Evolutionary conservation across 2,797 vertebrate genomes (phyloP), one percentile per base, ranked within the genome.

Genomic region (Lycodopsis pacificus): DNA sequence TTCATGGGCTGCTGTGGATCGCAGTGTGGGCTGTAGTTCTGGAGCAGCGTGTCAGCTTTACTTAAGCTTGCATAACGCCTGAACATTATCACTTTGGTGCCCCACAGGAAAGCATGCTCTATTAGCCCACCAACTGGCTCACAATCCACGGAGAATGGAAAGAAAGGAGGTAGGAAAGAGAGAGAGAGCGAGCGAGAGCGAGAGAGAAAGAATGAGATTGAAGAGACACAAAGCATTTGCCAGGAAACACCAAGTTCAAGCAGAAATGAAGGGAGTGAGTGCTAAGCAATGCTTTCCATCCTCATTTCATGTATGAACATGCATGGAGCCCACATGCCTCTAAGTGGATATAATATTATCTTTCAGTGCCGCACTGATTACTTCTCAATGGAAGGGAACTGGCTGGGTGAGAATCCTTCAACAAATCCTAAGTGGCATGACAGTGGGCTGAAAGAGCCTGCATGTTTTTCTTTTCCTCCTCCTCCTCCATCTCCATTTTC

Each of bases 291-390:
- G 76, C 81, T 89, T 81, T 81, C 75, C 82, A 80, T 84, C 76
- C 80, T 86, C 73, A 71, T 75, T 85, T 92, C 93, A 92, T 92
- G 93, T 92, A 89, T 79, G 90, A 88, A 92, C 94, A 88, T 88
- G 93, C 90, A 89, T 4, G 65, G 80, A 89, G 85, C 93, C 93
- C 87, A 82, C 86, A 93, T 91, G 88, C 79, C 83, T 87, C 80
- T 92, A 89, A 94, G 94, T 94, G 92, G 92, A 92, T 91, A 92
- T 89, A 93, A 93, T 92, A 92, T 91, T 89, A 93, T 94, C 93
- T 94, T 93, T 95, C 92, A 92, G 84, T 85, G 87, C 80, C 71
- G 76, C 77, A 81, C 92, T 93, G 93, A 94, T 95, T 93, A 92
- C 91, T 89, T 84, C 88, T 94, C 90, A 92, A 92, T 88, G 84